Percentiles rank a stretch among this genome's conserved stretches.
Conservation (phyloP, 2,113 vertebrate genomes). For the Platysternon megacephalum region DNA sequence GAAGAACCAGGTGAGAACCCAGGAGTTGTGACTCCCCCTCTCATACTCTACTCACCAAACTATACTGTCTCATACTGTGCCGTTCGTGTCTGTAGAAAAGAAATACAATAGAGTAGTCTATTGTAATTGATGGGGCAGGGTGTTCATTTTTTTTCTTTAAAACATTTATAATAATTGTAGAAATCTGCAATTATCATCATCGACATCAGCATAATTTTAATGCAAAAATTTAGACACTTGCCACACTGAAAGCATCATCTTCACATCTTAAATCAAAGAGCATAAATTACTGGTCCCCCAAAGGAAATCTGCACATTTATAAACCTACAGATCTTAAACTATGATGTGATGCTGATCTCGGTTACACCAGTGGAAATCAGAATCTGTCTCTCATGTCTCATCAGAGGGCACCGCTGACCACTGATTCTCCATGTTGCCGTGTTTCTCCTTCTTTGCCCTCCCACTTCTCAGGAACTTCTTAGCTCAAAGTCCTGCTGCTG, state of each 20-base stretch:
- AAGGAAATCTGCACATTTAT: accelerated
- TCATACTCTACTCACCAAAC: not conserved
- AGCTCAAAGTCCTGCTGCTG: not conserved
- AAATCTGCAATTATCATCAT: not conserved
- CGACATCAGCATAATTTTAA: accelerated
- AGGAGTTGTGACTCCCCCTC: not conserved
- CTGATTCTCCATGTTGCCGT: not conserved
- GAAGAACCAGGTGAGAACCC: not conserved
- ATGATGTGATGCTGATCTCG: not conserved
- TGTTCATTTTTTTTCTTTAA: not conserved
- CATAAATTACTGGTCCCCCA: not conserved
- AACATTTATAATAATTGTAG: not conserved
- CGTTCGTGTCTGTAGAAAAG: accelerated
- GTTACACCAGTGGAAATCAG: accelerated
- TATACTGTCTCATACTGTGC: not conserved
- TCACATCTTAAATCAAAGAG: not conserved
- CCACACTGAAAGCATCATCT: not conserved
- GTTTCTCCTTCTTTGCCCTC: not conserved
- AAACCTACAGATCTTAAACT: not conserved
- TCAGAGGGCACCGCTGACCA: not conserved
- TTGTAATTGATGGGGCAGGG: not conserved
- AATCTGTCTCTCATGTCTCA: too few relatives aligned
- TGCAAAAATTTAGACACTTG: not conserved
- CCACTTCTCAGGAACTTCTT: not conserved
- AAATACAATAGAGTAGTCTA: not conserved